Base-by-base conservation (phyloP, 2,797 vertebrate genomes). In the Todus mexicanus region DNA sequence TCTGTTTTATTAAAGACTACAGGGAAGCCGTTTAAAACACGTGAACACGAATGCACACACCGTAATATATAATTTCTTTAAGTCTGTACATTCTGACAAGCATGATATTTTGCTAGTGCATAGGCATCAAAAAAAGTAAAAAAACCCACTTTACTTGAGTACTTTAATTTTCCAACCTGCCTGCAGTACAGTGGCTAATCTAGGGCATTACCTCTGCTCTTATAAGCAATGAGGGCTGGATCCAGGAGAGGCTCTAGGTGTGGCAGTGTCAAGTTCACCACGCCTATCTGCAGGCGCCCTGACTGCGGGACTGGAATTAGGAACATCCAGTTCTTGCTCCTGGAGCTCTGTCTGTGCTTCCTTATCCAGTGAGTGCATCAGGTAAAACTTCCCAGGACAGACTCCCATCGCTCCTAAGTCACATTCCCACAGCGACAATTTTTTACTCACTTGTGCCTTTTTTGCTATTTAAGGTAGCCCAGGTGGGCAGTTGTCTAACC, bases 241-340 rank as follows among this genome's bases (percentile, higher is more conserved):
- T 25, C 42, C 87, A 88, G 86, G 90, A 91, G 95, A 33, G 82
- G 92, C 82, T 53, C 35, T 85, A 65, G 95, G 95, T 94, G 95
- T 92, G 95, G 91, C 92, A 19, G 35, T 22, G 35, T 86, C 54
- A 38, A 54, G 87, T 80, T 65, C 57, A 71, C 95, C 95, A 91
- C 94, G 48, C 95, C 95, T 94, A 80, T 79, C 91, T 84, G 61
- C 87, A 89, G 92, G 95, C 33, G 1, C 92, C 91, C 92, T 45
- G 42, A 87, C 89, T 95, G 91, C 2, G 1, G 84, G 87, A 91
- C 92, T 95, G 95, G 93, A 96, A 96, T 96, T 96, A 92, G 65
- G 94, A 96, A 96, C 94, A 95, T 91, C 94, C 94, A 95, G 95
- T 95, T 96, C 94, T 93, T 74, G 43, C 91, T 96, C 61, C 75